Evolutionary conservation across 2,113 vertebrate genomes (phyloP), one percentile per base, ranked within the genome.

Genomic region (Colinus virginianus): DNA sequence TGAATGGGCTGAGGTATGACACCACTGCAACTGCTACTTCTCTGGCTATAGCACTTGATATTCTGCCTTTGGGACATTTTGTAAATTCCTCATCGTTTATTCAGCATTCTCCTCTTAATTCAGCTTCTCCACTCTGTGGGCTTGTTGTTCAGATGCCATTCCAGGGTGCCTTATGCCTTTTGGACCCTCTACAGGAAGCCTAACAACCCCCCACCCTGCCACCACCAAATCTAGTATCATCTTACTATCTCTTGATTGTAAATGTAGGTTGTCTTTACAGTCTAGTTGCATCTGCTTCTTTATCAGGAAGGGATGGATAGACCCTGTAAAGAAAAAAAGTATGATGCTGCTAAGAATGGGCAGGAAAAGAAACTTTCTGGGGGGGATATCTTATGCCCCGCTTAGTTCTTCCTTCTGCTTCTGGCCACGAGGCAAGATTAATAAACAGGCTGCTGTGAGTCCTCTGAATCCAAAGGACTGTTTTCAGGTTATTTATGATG

Each of bases 61-160:
- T 66, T 74, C 56, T 81, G 46, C 51, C n/a, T 71, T 48, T 67
- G 74, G 14, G 38, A 42, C 17, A 1, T 66, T 20, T 28, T 26
- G 78, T 75, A 19, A 56, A 78, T 58, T 62, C 59, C 21, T 84
- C 36, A 43, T 51, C 53, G 66, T 91, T 40, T 58, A 15, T 53
- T 71, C 53, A 49, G 66, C 30, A 22, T 90, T 92, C 91, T 78
- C 32, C 26, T 91, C 23, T 40, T 84, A 75, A 63, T 84, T 84
- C 51, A 55, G 17, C 64, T 79, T 64, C 43, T 78, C 16, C 10
- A 17, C 18, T 88, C 32, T 51, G 76, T 26, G 17, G 43, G 21
- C 25, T 72, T 43, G 28, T 70, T 38, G 11, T 7, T 63, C 2
- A 2, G 23, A 25, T 88, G 32, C 67, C 11, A 9, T 72, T 49